Evolutionary conservation across 2,113 vertebrate species (phyloP).

Genomic region (Aptenodytes patagonicus): DNA sequence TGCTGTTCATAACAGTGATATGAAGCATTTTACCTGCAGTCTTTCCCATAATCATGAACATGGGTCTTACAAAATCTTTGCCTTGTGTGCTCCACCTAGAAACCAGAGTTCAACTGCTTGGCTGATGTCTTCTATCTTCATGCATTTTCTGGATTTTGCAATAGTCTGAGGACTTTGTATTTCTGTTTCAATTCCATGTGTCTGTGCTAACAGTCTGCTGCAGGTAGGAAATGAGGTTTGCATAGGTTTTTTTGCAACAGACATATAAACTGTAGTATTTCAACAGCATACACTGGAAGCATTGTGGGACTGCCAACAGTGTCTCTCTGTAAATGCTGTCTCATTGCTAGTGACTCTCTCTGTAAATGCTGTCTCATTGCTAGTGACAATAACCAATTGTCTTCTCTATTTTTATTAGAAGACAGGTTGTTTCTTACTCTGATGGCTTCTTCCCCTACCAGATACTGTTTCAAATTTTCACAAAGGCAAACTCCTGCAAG

Average conservation of each 20-base stretch:
- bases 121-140: background rate
- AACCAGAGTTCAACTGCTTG: background rate
- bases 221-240: background rate
- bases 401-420: background rate
- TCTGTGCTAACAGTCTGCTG: background rate
- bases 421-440: background rate
- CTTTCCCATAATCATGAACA: background rate
- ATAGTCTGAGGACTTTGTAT: background rate
- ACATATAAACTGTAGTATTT: background rate
- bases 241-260: background rate
- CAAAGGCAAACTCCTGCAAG: background rate
- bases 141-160: constrained; percentile 1
- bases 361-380: background rate
- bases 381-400: background rate
- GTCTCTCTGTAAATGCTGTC: background rate
- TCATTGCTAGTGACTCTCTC: background rate
- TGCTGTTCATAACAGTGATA: background rate
- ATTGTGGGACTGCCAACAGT: background rate
- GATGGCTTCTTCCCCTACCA: background rate
- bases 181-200: background rate
- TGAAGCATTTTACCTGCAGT: background rate
- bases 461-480: background rate
- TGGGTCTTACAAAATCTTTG: background rate
- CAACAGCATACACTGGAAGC: background rate
- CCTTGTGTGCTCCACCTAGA: background rate